Conservation (phyloP, 2,888 invertebrate genomes). For the Ennomos erosarius region DNA sequence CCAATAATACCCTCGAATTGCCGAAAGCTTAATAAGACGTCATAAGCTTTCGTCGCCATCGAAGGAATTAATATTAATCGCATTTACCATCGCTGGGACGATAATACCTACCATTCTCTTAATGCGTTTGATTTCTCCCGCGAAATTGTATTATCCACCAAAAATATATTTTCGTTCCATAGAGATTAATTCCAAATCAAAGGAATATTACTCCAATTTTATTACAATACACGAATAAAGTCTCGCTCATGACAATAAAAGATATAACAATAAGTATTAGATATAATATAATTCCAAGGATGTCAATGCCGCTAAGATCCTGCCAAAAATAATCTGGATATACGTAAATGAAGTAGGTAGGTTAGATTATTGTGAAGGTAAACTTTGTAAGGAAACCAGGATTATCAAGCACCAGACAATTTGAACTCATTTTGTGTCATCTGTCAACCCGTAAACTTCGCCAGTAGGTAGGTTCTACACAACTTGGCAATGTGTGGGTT, state of each 20-base stretch:
- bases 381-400: no score
- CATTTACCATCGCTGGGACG: constrained; percentile 14
- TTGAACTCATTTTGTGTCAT: constrained; percentile 6
- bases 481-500: no score
- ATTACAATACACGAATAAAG: constrained; percentile 11
- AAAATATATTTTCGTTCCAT: constrained; percentile 13
- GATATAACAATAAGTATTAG: constrained; percentile 11
- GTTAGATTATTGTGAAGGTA: no score
- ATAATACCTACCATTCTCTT: constrained; percentile 22
- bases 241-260: constrained; percentile 3
- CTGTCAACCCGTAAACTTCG: constrained; percentile 15
- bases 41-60: constrained; percentile 27
- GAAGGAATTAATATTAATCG: constrained; percentile 25
- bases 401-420: no score
- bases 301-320: constrained; percentile 24
- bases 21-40: constrained; percentile 21
- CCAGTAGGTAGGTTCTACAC: neutral
- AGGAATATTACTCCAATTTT: constrained; percentile 26
- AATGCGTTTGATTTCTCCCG: constrained; percentile 28
- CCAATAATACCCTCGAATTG: constrained; percentile 27
- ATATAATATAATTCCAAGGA: constrained; percentile 9
- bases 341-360: no score
- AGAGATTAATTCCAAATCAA: constrained; percentile 32
- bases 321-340: constrained; percentile 25
- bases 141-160: constrained; percentile 5